A percentile compares a stretch with the other conserved stretches of the same genome.
phyloP scores from a whole-genome alignment of 1,140 invertebrate genomes.

The Grapholita molesta region DNA sequence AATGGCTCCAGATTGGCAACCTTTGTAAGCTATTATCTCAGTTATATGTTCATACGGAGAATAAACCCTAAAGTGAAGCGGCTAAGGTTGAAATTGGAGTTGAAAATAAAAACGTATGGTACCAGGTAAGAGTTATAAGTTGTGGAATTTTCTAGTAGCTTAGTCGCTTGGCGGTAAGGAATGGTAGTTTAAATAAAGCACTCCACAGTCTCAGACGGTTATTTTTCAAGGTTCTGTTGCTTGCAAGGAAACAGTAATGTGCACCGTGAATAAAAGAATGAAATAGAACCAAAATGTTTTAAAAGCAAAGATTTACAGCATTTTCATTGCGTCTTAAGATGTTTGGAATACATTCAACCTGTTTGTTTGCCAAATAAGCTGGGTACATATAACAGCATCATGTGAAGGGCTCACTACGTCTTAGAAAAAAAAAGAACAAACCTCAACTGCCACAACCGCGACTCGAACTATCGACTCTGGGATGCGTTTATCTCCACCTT shows the following conservation, averaged over 20 bases:
- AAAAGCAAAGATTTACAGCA: neutral
- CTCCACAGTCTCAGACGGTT: neutral
- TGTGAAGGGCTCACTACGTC: no score
- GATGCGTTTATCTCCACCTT: no score
- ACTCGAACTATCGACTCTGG: no score
- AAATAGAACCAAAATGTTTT: neutral
- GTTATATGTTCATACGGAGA: neutral
- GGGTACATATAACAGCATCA: no score
- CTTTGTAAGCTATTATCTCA: neutral
- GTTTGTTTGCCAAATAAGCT: no score
- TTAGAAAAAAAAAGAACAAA: no score
- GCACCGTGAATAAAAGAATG: neutral
- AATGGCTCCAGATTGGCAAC: neutral
- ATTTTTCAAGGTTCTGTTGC: neutral
- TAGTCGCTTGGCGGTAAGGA: constrained; percentile 9
- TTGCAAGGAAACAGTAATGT: neutral
- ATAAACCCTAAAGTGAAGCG: neutral
- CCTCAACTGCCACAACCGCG: no score
- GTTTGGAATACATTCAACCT: no score
- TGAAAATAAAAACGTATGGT: neutral
- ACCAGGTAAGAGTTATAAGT: neutral
- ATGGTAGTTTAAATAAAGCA: constrained; percentile 9
- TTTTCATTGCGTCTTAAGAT: neutral
- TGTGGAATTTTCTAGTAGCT: constrained; percentile 6
- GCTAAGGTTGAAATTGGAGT: neutral